Evolutionary conservation across 1,140 invertebrate genomes (phyloP).

Genomic region (Brachionus angularis): DNA sequence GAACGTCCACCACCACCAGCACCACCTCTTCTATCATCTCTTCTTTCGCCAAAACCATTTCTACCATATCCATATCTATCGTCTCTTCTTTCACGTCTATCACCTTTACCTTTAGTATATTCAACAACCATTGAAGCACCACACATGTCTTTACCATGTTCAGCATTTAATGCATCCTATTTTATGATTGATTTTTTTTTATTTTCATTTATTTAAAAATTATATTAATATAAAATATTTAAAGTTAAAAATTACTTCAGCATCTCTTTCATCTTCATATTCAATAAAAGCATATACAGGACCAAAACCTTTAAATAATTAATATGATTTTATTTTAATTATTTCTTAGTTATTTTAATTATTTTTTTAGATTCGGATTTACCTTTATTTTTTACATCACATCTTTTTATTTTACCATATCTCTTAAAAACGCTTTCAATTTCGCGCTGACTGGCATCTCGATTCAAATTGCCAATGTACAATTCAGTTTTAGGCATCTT

Average conservation of each 20-base stretch:
- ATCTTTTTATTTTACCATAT: constrained; percentile 27
- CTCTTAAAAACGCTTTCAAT: constrained; percentile 17
- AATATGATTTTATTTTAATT: background rate
- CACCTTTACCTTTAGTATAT: constrained; percentile 27
- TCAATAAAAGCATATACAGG: constrained; percentile 89
- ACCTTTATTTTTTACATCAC: constrained; percentile 40
- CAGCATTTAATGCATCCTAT: constrained; percentile 40
- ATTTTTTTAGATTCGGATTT: no score
- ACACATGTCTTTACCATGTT: constrained; percentile 41
- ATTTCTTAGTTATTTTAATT: background rate
- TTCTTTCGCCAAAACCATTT: constrained; percentile 26
- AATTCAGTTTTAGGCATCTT: constrained; percentile 32
- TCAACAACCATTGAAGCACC: constrained; percentile 40
- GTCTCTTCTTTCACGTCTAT: constrained; percentile 5
- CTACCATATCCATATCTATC: constrained; percentile 9
- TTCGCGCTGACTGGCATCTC: constrained; percentile 31
- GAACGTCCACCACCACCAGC: constrained; percentile 10
- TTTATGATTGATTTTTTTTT: constrained; percentile 27
- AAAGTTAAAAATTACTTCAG: constrained; percentile 66
- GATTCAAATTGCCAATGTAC: constrained; percentile 40
- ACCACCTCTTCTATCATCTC: background rate
- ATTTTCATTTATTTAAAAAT: constrained; percentile 9
- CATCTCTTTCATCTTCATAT: constrained; percentile 88
- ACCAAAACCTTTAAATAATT: background rate
- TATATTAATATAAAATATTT: background rate